Evolutionary conservation across 2,797 vertebrate genomes (phyloP), one percentile per base, ranked within the genome.

Genomic region (Vireo griseus): DNA sequence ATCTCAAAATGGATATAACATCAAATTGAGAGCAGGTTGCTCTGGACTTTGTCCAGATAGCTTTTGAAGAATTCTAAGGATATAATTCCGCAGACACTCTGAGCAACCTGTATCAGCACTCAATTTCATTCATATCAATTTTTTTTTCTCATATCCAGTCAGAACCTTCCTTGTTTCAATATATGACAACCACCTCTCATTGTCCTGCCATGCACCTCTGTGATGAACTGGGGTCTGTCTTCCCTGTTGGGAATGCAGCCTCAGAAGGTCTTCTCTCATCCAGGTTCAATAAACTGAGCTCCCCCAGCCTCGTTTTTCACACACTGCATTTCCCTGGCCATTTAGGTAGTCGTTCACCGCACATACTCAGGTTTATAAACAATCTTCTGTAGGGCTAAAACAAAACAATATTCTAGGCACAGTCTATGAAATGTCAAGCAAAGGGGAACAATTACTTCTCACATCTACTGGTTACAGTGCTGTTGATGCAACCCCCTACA

Each of bases 291-390:
- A 79, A 65, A 6, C n/a, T 7, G 9, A 74, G 45, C 9, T 78
- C 7, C 1, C 37, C 10, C 29, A 59, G 20, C 7, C 33, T 80
- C 4, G 4, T 15, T 0, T 0, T 76, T 93, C 51, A 62, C 1
- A 2, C 24, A 7, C 22, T 72, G 24, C 16, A 31, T 13, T 35
- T 28, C 33, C 21, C 54, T 58, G 50, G n/a, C 5, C 35, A 72
- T 74, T 42, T 63, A 51, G 19, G 26, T 33, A 63, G 57, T 9
- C 1, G 1, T 33, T 59, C 24, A n/a, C 21, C 76, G n/a, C 21
- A 47, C 1, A 11, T 35, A 44, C 5, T 61, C 21, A 51, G 39
- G 16, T 48, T 86, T 61, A 76, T 17, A 54, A 68, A 54, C 10
- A 88, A 16, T 18, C n/a, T 77, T 51, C 50, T 21, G 45, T 15